A percentile compares a stretch with the other conserved stretches of the same genome.
Conservation (phyloP, 2,797 vertebrate species). For the Oceanodroma leucorhoa region DNA sequence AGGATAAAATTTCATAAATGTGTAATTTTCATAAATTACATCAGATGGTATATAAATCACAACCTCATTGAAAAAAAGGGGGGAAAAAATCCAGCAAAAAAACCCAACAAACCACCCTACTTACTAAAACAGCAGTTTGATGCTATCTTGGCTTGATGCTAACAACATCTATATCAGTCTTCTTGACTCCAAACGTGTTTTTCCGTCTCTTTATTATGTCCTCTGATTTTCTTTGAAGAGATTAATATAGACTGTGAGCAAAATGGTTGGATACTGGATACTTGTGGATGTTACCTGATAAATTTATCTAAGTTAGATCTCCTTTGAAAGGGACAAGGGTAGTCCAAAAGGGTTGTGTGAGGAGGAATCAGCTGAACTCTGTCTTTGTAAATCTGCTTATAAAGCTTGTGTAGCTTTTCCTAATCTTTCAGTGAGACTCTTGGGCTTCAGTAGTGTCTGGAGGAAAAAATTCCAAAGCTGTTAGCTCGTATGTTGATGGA, state of each 20-base stretch:
- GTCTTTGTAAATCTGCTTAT: not conserved
- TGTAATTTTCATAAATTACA: not conserved
- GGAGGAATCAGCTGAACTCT: not conserved
- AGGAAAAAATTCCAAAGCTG: not conserved
- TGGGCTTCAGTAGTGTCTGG: not conserved
- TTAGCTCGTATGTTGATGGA: not conserved
- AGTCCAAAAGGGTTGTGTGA: not conserved
- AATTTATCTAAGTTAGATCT: not conserved
- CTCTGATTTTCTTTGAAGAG: not conserved
- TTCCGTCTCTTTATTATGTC: slow-evolving; percentile 10
- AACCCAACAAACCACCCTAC: fast-evolving
- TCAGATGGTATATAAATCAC: not conserved
- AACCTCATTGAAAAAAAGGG: not conserved
- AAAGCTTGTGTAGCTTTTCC: not conserved
- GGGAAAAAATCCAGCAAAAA: not conserved
- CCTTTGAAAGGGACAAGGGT: not conserved
- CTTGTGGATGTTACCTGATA: not conserved
- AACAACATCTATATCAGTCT: not conserved
- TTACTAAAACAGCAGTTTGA: not conserved
- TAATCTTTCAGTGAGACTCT: not conserved
- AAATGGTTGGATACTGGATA: not conserved
- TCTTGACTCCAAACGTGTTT: not conserved
- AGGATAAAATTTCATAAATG: not conserved
- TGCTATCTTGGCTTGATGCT: not conserved
- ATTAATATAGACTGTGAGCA: not conserved